A percentile compares a stretch with the other conserved stretches of the same genome.
Evolutionary conservation across 2,113 vertebrate genomes (phyloP).

Genomic region (Chaetodon trifascialis): DNA sequence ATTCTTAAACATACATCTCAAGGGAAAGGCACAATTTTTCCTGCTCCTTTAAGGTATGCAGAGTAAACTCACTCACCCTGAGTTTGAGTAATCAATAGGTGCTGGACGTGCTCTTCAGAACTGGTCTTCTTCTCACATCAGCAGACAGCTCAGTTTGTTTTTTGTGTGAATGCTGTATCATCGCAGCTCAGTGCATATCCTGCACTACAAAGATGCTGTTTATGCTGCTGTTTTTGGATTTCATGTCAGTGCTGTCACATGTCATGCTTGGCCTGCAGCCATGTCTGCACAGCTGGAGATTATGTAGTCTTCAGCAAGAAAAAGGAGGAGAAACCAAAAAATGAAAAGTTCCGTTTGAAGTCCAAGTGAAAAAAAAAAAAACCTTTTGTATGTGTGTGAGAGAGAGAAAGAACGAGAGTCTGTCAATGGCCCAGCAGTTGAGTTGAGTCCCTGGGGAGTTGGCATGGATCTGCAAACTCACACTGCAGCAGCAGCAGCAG

Average conservation of each 20-base stretch:
- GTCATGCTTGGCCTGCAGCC: background rate
- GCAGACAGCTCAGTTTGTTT: conserved; percentile 26
- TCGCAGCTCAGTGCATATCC: conserved; percentile 16
- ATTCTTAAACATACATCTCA: conserved; percentile 36
- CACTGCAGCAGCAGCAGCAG: conserved; percentile 82
- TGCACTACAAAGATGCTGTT: background rate
- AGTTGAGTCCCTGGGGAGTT: conserved; percentile 60
- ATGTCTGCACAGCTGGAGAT: conserved; percentile 12
- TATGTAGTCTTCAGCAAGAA: background rate
- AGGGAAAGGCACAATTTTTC: conserved; percentile 11
- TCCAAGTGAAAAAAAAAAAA: background rate
- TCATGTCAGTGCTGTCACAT: conserved; percentile 10
- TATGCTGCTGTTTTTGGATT: background rate
- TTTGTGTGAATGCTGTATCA: conserved; percentile 57
- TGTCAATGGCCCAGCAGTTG: conserved; percentile 70
- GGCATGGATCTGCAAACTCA: conserved; percentile 81
- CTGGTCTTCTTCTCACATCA: conserved; percentile 41
- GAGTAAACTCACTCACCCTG: conserved; percentile 74
- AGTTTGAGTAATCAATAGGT: conserved; percentile 71
- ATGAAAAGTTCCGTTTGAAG: background rate
- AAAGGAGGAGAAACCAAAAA: background rate
- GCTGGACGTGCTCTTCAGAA: conserved; percentile 56
- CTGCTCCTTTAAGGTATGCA: conserved; percentile 53
- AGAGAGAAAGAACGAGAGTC: background rate
- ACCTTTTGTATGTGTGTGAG: background rate